Percentiles rank a stretch among this genome's conserved stretches.
Evolutionary conservation across 2,888 invertebrate genomes (phyloP).

Genomic region (Amitus sp.): DNA sequence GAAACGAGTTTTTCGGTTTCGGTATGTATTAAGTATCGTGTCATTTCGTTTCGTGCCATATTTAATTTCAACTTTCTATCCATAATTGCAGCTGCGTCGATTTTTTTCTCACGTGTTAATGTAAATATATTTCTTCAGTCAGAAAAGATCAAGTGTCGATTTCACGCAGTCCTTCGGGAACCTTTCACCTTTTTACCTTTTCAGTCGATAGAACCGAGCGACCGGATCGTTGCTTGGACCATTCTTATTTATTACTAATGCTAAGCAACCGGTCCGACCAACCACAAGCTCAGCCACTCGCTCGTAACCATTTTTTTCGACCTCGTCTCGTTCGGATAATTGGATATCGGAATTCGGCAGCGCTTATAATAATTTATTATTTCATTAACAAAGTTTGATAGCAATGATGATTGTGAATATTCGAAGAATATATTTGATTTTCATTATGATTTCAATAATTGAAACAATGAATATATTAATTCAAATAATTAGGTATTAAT

Average conservation of each 20-base stretch:
- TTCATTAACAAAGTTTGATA: no score
- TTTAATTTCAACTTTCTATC: conserved; percentile 36
- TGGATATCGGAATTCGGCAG: no score
- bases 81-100: conserved; percentile 24
- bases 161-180: conserved; percentile 53
- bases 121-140: conserved; percentile 16
- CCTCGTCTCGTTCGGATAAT: neutral
- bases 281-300: neutral
- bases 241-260: conserved; percentile 33
- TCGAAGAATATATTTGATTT: no score
- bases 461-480: no score
- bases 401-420: no score
- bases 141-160: conserved; percentile 42
- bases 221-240: conserved; percentile 21
- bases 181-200: conserved; percentile 46
- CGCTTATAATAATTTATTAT: no score
- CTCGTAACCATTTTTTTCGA: neutral
- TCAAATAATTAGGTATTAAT: no score
- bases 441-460: no score
- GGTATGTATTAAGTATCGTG: conserved; percentile 1
- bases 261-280: conserved; percentile 11
- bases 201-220: conserved; percentile 12
- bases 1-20: neutral
- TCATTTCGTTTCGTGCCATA: conserved; percentile 7
- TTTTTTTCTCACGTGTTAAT: conserved; percentile 18